Base-by-base conservation (phyloP, 2,113 vertebrate species). In the Aythya baeri region DNA sequence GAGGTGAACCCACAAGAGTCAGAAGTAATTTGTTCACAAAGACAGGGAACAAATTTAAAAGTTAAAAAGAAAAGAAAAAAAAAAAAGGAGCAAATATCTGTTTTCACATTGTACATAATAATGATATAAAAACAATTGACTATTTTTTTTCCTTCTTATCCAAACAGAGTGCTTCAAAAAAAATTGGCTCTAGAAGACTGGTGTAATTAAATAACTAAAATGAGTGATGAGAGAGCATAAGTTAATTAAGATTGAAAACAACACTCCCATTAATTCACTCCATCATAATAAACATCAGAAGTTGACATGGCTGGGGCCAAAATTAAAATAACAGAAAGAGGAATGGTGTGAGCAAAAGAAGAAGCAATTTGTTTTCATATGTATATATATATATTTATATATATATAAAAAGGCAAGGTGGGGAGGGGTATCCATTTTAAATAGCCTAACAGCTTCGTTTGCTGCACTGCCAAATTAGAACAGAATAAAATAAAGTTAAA, bases 151-250 rank as follows among this genome's bases (percentile, higher is more conserved):
- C 32, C 92, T 97, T 97, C 97, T 98, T 98, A 98, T 97, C 98
- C 96, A 98, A 98, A 98, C 98, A 99, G 98, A 99, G 99, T 99
- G 98, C 98, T 99, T 99, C 89, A 98, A 98, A 98, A 99, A 97
- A 97, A 99, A 98, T 97, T 98, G 98, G 98, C 98, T 98, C 98
- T 98, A 99, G 98, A 97, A 98, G 97, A 97, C 96, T 96, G 96
- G 96, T 97, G 96, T 97, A 98, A 98, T 98, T 97, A 98, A 98
- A 97, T 98, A 98, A 98, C 96, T 97, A 93, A 97, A 98, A 97
- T 97, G 96, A 98, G 96, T 97, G 96, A 97, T 96, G 94, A 97
- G 96, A 97, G 96, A 97, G 96, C 91, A 96, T 96, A 98, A 97
- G 97, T 98, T 97, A 97, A 97, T 97, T 97, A 97, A 98, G 97